phyloP scores from a whole-genome alignment of 1,140 invertebrate species.

The Neuroterus valhalla region DNA sequence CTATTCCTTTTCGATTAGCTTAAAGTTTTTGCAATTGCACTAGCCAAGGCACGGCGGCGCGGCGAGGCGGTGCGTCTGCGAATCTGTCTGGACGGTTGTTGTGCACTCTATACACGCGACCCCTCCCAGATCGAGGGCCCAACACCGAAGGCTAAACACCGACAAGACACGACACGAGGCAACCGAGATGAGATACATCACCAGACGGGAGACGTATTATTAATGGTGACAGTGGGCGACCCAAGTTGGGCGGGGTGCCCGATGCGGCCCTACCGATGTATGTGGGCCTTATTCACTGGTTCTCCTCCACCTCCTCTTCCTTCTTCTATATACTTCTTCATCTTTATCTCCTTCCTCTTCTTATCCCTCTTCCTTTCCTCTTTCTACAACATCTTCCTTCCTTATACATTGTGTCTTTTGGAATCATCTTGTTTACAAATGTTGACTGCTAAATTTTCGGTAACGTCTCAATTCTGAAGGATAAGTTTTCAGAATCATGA shows the following conservation, averaged over 20 bases:
- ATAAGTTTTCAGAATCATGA: too few relatives aligned
- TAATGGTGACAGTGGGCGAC: constrained; percentile 73
- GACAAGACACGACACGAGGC: constrained; percentile 50
- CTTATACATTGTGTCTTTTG: too few relatives aligned
- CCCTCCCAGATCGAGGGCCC: constrained; percentile 51
- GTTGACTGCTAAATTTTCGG: too few relatives aligned
- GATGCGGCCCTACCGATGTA: constrained; percentile 46
- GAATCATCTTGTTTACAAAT: too few relatives aligned
- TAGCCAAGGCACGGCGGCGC: constrained; percentile 4
- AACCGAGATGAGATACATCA: constrained; percentile 55
- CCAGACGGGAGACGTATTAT: constrained; percentile 66
- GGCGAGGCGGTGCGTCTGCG: constrained; percentile 34
- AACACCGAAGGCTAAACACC: constrained; percentile 59
- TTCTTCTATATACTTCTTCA: constrained; percentile 14
- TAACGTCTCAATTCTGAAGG: too few relatives aligned
- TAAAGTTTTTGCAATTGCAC: not conserved
- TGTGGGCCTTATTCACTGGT: constrained; percentile 32
- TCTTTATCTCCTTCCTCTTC: constrained; percentile 50
- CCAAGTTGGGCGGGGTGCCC: constrained; percentile 65
- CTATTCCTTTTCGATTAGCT: constrained; percentile 18
- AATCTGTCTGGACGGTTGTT: constrained; percentile 31
- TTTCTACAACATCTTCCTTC: constrained; percentile 43
- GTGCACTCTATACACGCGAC: constrained; percentile 26
- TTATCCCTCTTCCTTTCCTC: constrained; percentile 39
- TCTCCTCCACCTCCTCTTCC: constrained; percentile 1